These are phyloP conservation scores for Drosophila lacertosa DNA, from an alignment of 1,140 invertebrate genomes.

Conservation along the genomic window DNA sequence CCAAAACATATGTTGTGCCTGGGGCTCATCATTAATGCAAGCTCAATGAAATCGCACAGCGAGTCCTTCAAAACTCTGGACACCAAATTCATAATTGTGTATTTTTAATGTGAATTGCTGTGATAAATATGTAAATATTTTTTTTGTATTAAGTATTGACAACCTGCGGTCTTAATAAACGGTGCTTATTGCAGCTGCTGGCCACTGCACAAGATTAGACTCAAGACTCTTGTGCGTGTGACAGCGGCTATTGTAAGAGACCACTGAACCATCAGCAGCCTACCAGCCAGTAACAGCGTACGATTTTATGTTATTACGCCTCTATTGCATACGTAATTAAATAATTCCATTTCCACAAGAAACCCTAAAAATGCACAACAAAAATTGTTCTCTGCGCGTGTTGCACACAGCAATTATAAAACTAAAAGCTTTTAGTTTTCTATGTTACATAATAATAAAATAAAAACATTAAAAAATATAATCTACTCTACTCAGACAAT, in stretches of 20 bases:
- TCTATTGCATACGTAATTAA: too few species aligned
- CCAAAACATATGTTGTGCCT: conserved; percentile 54
- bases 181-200: conserved; percentile 95
- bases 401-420: not conserved
- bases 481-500: not conserved
- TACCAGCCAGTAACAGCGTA: too few species aligned
- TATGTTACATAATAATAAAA: not conserved
- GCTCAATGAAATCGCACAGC: conserved; percentile 22
- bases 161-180: conserved; percentile 53
- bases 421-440: not conserved
- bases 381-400: not conserved
- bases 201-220: conserved; percentile 97
- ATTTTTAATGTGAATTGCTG: not conserved
- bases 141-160: too few species aligned
- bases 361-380: not conserved
- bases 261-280: too few species aligned
- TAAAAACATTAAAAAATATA: not conserved
- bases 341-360: too few species aligned
- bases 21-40: conserved; percentile 65
- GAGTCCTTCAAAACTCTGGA: conserved; percentile 8
- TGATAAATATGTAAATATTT: not conserved
- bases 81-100: conserved; percentile 3
- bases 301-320: too few species aligned
- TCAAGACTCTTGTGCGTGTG: conserved; percentile 97
- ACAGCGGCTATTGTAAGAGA: conserved; percentile 96